Conservation (phyloP, 1,140 invertebrate genomes). For the Armadillidium nasatum region DNA sequence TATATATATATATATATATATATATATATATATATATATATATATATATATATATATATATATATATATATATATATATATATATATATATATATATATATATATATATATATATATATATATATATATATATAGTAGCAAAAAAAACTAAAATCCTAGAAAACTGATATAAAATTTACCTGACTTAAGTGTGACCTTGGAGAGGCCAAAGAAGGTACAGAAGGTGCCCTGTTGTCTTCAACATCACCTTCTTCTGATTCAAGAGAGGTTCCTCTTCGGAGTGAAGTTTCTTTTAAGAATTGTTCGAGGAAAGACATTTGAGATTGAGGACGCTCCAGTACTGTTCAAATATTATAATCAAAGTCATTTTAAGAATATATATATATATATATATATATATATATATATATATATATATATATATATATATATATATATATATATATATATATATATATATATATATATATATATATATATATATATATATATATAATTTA, state of each 20-base stretch:
- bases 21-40: too few relatives aligned
- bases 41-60: too few relatives aligned
- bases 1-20: too few relatives aligned
- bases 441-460: not conserved
- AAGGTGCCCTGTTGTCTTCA: slow-evolving; percentile 68
- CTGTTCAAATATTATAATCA: slow-evolving; percentile 54
- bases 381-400: slow-evolving; percentile 15
- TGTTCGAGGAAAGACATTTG: slow-evolving; percentile 85
- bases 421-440: slow-evolving; percentile 14
- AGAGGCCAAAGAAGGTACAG: slow-evolving; percentile 55
- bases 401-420: slow-evolving; percentile 15
- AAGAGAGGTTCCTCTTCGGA: slow-evolving; percentile 44
- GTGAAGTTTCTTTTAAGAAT: slow-evolving; percentile 70
- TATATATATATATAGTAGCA: too few relatives aligned
- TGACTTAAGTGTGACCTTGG: slow-evolving; percentile 41
- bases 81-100: too few relatives aligned
- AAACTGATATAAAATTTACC: slow-evolving; percentile 16
- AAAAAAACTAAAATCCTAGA: too few relatives aligned
- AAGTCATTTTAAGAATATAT: not conserved
- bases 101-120: too few relatives aligned
- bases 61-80: too few relatives aligned
- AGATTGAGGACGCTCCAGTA: slow-evolving; percentile 64
- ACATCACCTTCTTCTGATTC: slow-evolving; percentile 64
- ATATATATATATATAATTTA: too few relatives aligned
- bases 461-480: too few relatives aligned